Evolutionary conservation across 2,888 invertebrate genomes (phyloP).

Genomic region (Andrena bucephala): DNA sequence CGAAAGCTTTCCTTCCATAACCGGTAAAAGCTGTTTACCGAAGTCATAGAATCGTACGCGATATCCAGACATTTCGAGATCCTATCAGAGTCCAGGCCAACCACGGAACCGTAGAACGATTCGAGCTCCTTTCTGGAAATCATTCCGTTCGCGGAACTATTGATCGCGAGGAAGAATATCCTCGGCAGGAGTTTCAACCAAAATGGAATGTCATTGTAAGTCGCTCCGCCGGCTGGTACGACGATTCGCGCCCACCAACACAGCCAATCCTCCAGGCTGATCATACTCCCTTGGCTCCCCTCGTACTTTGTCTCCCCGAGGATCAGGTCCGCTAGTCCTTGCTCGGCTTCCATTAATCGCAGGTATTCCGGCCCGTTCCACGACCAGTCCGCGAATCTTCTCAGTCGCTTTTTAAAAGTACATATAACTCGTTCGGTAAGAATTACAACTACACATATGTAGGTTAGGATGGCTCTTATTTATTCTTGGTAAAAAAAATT

Average conservation of each 20-base stretch:
- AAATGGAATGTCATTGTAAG: constrained; percentile 89
- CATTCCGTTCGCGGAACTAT: constrained; percentile 87
- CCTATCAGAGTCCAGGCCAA: constrained; percentile 88
- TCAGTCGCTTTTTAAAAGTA: constrained; percentile 84
- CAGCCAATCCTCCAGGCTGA: constrained; percentile 90
- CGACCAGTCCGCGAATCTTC: constrained; percentile 92
- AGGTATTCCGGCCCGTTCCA: constrained; percentile 90
- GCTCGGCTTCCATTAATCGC: constrained; percentile 90
- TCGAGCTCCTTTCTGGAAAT: constrained; percentile 89
- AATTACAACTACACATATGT: too few relatives aligned
- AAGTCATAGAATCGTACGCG: constrained; percentile 90
- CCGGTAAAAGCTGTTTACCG: constrained; percentile 86
- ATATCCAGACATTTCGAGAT: constrained; percentile 89
- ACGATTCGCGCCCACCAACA: constrained; percentile 89
- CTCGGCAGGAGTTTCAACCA: constrained; percentile 90
- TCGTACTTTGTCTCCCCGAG: constrained; percentile 85
- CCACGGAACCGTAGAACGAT: constrained; percentile 90
- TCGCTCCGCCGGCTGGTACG: constrained; percentile 82
- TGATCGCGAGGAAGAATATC: constrained; percentile 70
- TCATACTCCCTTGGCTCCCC: constrained; percentile 64
- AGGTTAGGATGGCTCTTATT: background rate
- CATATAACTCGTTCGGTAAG: too few relatives aligned
- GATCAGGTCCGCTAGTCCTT: constrained; percentile 90
- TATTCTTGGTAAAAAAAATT: too few relatives aligned
- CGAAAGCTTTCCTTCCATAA: too few relatives aligned